Conservation (phyloP, 2,113 vertebrate genomes). For the Plotosus lineatus region DNA sequence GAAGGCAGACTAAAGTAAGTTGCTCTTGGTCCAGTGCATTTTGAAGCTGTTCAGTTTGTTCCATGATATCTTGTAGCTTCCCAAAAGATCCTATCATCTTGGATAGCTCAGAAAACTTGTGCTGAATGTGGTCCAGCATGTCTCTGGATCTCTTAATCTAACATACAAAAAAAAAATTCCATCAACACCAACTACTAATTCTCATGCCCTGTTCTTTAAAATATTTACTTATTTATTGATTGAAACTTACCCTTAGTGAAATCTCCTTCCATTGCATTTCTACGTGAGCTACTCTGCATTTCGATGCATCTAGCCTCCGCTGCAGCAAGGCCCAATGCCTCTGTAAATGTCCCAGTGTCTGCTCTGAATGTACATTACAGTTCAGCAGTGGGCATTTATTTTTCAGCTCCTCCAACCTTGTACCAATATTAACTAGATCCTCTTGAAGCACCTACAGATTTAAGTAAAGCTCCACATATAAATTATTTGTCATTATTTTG, state of each 20-base stretch:
- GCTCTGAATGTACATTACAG: conserved; percentile 60
- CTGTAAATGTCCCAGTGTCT: conserved; percentile 71
- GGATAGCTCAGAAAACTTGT: conserved; percentile 75
- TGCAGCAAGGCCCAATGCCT: conserved; percentile 77
- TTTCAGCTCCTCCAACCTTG: conserved; percentile 61
- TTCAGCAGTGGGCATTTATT: conserved; percentile 58
- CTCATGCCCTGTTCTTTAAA: not conserved
- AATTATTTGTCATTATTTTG: not conserved
- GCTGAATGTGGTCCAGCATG: conserved; percentile 79
- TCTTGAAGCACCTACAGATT: conserved; percentile 63
- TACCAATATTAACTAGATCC: conserved; percentile 53
- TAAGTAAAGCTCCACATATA: not conserved
- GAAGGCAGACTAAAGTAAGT: conserved; percentile 73
- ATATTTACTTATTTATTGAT: not conserved
- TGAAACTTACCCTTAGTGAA: conserved; percentile 67
- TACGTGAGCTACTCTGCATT: conserved; percentile 74
- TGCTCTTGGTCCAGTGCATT: conserved; percentile 75
- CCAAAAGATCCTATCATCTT: conserved; percentile 65
- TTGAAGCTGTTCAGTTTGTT: conserved; percentile 68
- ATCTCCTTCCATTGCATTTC: conserved; percentile 84
- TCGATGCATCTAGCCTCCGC: conserved; percentile 68
- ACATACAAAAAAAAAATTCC: not conserved
- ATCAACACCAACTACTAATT: not conserved
- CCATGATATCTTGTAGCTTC: conserved; percentile 73
- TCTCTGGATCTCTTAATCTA: conserved; percentile 86